Conservation (phyloP, 2,113 vertebrate species). For the Pangasianodon gigas region DNA sequence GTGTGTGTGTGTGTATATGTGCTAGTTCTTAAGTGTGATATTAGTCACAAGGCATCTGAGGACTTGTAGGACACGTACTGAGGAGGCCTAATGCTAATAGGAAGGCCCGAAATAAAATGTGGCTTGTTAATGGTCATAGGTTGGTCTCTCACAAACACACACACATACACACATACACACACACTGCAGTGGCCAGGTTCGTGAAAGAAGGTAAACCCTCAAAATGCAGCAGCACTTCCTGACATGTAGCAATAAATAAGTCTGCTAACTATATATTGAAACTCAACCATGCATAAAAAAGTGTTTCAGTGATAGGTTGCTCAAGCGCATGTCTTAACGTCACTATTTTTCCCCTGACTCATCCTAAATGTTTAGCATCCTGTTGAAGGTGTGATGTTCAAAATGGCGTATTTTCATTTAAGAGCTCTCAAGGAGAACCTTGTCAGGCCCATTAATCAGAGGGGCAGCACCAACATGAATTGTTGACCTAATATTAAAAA, state of each 20-base stretch:
- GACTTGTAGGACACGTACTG: constrained; percentile 28
- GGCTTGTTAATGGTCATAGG: not conserved
- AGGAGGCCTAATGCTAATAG: constrained; percentile 41
- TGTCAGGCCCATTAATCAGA: not conserved
- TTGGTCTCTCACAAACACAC: not conserved
- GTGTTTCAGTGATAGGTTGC: not conserved
- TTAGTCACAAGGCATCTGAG: constrained; percentile 38
- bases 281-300: not conserved
- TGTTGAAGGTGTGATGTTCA: constrained; percentile 11
- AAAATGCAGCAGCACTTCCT: not conserved
- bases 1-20: constrained; percentile 56
- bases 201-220: not conserved
- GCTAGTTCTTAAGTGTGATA: constrained; percentile 42
- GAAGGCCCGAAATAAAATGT: constrained; percentile 53
- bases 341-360: constrained; percentile 17
- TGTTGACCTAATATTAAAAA: not conserved
- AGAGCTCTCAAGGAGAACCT: not conserved
- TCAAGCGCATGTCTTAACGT: not conserved
- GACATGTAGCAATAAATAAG: not conserved
- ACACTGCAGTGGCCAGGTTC: not conserved
- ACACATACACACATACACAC: not conserved
- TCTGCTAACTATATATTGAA: not conserved
- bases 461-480: not conserved
- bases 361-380: constrained; percentile 10
- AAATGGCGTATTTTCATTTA: not conserved